Evolutionary conservation across 2,113 vertebrate species (phyloP).

Genomic region (Narcine bancroftii): DNA sequence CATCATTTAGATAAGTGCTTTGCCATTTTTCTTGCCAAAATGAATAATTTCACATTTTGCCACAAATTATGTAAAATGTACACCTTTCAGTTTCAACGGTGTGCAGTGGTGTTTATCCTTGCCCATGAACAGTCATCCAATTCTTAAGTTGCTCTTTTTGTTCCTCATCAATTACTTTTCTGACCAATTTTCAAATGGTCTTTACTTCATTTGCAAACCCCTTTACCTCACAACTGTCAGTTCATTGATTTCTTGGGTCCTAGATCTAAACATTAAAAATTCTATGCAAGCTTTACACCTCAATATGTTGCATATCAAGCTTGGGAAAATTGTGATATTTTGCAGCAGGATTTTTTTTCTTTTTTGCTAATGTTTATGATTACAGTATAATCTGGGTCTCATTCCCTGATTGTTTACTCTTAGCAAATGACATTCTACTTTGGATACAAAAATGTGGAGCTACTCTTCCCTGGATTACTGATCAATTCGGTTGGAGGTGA

Average conservation of each 20-base stretch:
- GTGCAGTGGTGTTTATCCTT: background rate
- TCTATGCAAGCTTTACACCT: background rate
- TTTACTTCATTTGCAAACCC: background rate
- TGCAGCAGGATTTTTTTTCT: background rate
- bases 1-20: too few relatives aligned
- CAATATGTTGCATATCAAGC: background rate
- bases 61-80: background rate
- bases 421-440: conserved; percentile 93
- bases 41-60: too few relatives aligned
- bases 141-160: background rate
- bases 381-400: background rate
- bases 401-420: conserved; percentile 36
- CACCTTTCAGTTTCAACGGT: background rate
- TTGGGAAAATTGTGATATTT: background rate
- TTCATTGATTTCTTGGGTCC: background rate
- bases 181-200: background rate
- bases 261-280: background rate
- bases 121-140: background rate
- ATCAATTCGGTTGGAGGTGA: conserved; percentile 90
- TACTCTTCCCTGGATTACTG: conserved; percentile 77
- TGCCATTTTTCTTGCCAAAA: too few relatives aligned
- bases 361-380: background rate
- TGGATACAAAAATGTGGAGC: conserved; percentile 66
- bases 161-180: background rate
- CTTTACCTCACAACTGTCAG: background rate